Evolutionary conservation across 2,888 invertebrate species (phyloP).

Genomic region (Criorhina ranunculi): DNA sequence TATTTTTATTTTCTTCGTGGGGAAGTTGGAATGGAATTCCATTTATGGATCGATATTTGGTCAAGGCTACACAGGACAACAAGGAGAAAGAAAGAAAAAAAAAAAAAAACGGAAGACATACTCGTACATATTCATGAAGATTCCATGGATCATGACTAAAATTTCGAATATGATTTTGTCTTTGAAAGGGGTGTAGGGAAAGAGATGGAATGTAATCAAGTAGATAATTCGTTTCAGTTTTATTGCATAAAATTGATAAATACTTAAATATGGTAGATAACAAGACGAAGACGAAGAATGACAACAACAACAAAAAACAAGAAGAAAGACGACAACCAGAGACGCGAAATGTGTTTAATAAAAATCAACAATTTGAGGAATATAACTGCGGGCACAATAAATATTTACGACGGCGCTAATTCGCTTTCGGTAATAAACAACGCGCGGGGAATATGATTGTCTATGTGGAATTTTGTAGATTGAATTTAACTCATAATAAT

Average conservation of each 20-base stretch:
- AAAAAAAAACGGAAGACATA: neutral
- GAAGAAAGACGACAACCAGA: neutral
- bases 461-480: constrained; percentile 38
- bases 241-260: constrained; percentile 54
- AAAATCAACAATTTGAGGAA: constrained; percentile 30
- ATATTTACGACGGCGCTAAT: constrained; percentile 63
- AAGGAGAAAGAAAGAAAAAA: neutral
- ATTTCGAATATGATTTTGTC: constrained; percentile 14
- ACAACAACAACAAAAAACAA: neutral
- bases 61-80: constrained; percentile 22
- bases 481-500: constrained; percentile 49
- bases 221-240: constrained; percentile 36
- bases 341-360: constrained; percentile 52
- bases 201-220: constrained; percentile 28
- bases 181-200: neutral
- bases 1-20: constrained; percentile 5
- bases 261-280: constrained; percentile 35
- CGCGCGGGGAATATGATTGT: constrained; percentile 40
- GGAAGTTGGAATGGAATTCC: constrained; percentile 24
- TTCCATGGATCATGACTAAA: constrained; percentile 28
- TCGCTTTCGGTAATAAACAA: constrained; percentile 47
- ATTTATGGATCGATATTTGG: constrained; percentile 48
- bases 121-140: too few relatives aligned
- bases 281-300: neutral
- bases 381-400: constrained; percentile 56